A percentile compares a stretch with the other conserved stretches of the same genome.
These are phyloP conservation scores for Ethmia dodecea DNA, from an alignment of 2,888 invertebrate genomes.

Conservation along the genomic window DNA sequence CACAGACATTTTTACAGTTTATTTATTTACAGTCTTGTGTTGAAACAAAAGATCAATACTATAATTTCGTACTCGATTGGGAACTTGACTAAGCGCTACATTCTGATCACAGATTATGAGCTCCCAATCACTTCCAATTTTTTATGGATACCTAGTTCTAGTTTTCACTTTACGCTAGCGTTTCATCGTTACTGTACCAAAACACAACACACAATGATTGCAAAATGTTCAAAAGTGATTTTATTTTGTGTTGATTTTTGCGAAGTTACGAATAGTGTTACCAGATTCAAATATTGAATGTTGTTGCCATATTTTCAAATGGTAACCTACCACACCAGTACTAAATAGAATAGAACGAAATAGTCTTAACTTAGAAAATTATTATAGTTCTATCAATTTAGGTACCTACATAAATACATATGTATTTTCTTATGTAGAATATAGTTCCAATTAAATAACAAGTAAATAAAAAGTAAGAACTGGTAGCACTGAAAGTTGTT, in stretches of 20 bases:
- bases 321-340: too few relatives aligned
- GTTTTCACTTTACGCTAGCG: constrained; percentile 49
- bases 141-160: constrained; percentile 36
- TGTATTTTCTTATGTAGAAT: too few relatives aligned
- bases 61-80: constrained; percentile 52
- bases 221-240: constrained; percentile 73
- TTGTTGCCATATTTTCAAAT: constrained; percentile 1
- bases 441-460: too few relatives aligned
- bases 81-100: constrained; percentile 75
- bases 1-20: constrained; percentile 67
- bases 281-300: constrained; percentile 19
- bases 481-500: too few relatives aligned
- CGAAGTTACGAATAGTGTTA: constrained; percentile 38
- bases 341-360: too few relatives aligned
- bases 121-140: constrained; percentile 67
- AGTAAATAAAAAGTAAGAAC: too few relatives aligned
- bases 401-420: too few relatives aligned
- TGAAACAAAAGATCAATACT: constrained; percentile 67
- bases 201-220: constrained; percentile 70
- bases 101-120: constrained; percentile 56
- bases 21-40: constrained; percentile 57
- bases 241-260: constrained; percentile 69
- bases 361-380: too few relatives aligned
- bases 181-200: constrained; percentile 46
- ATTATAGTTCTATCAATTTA: too few relatives aligned